Evolutionary conservation across 2,113 vertebrate species (phyloP).

Genomic region (Amazona vittata): DNA sequence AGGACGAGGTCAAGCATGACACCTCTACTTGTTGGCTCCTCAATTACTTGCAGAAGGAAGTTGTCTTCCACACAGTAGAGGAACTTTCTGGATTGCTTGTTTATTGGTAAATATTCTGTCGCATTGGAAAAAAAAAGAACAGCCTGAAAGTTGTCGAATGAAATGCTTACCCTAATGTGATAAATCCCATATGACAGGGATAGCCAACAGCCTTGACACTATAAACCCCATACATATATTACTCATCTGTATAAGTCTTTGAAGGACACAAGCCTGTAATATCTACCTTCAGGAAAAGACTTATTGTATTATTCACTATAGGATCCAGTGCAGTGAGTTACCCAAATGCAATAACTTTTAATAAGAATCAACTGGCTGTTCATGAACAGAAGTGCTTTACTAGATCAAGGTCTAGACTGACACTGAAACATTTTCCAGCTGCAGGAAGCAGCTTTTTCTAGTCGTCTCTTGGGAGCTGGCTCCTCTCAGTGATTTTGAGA

Average conservation of each 20-base stretch:
- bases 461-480: background rate
- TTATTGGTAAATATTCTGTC: background rate
- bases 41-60: too few relatives aligned
- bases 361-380: background rate
- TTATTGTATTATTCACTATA: background rate
- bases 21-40: too few relatives aligned
- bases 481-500: background rate
- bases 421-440: background rate
- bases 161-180: background rate
- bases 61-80: too few relatives aligned
- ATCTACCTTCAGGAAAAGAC: background rate
- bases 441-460: background rate
- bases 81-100: background rate
- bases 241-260: background rate
- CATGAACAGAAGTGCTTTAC: background rate
- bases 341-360: background rate
- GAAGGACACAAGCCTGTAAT: background rate
- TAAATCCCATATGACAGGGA: background rate
- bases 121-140: background rate
- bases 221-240: background rate
- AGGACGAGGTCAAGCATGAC: too few relatives aligned
- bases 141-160: background rate
- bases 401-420: background rate
- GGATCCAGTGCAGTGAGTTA: background rate
- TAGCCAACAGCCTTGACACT: background rate